Evolutionary conservation across 1,140 invertebrate genomes (phyloP).

Genomic region (Lordiphosa clarofinis): DNA sequence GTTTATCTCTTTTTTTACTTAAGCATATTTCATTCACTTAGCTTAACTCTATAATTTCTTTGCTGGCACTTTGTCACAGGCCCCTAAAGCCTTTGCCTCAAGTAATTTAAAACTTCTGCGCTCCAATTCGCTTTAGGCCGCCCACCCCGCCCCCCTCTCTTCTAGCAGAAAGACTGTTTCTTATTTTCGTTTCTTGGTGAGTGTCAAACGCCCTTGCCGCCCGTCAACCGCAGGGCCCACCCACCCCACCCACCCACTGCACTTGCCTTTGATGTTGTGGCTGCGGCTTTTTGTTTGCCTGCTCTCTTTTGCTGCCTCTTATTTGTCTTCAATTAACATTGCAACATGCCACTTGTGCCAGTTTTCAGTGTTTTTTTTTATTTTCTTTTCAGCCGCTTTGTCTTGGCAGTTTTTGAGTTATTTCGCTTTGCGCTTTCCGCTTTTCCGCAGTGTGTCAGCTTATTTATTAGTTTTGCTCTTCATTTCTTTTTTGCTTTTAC

Average conservation of each 20-base stretch:
- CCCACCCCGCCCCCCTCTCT: not conserved
- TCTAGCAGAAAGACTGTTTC: not conserved
- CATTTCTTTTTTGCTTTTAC: conserved; percentile 1
- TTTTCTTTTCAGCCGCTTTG: conserved; percentile 12
- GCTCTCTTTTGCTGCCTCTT: conserved; percentile 34
- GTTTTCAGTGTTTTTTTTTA: conserved; percentile 26
- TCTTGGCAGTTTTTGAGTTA: conserved; percentile 30
- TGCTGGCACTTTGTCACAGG: conserved; percentile 4
- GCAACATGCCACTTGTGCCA: conserved; percentile 58
- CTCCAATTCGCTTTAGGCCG: conserved; percentile 22
- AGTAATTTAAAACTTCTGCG: conserved; percentile 46
- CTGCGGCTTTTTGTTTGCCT: conserved; percentile 49
- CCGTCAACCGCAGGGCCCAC: not conserved
- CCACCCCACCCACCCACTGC: conserved; percentile 5
- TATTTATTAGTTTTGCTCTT: conserved; percentile 47
- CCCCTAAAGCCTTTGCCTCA: conserved; percentile 8
- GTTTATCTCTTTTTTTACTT: not conserved
- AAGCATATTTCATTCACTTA: too few species aligned
- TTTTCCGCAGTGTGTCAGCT: conserved; percentile 28
- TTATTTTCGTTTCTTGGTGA: conserved; percentile 10
- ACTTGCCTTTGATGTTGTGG: conserved; percentile 43
- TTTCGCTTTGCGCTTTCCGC: conserved; percentile 25
- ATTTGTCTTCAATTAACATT: conserved; percentile 63
- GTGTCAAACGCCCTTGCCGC: conserved; percentile 22
- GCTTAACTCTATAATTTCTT: conserved; percentile 5